These are phyloP conservation scores for Adelges cooleyi DNA, from an alignment of 1,140 invertebrate genomes.

Conservation along the genomic window DNA sequence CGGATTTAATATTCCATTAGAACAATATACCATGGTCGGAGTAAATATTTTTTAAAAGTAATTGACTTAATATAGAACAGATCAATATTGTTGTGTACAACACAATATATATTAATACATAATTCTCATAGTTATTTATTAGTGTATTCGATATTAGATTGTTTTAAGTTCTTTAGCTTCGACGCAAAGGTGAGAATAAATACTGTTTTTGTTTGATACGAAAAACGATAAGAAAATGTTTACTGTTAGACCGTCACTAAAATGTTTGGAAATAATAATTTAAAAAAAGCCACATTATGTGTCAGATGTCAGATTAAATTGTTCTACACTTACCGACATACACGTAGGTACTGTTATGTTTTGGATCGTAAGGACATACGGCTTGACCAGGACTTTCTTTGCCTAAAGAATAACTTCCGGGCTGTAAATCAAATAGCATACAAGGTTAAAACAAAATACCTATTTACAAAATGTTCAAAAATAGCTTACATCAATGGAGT, in stretches of 20 bases:
- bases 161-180: too few species aligned
- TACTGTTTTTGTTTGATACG: too few species aligned
- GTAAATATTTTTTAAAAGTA: too few species aligned
- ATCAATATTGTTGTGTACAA: too few species aligned
- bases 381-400: conserved; percentile 70
- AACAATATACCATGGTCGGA: too few species aligned
- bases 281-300: background rate
- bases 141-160: too few species aligned
- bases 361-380: conserved; percentile 81
- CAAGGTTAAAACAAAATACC: background rate
- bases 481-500: conserved; percentile 46
- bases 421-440: conserved; percentile 30
- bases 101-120: too few species aligned
- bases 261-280: background rate
- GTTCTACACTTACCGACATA: conserved; percentile 43
- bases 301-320: background rate
- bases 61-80: too few species aligned
- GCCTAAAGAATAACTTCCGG: conserved; percentile 36
- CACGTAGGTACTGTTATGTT: conserved; percentile 84
- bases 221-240: background rate
- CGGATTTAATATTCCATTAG: too few species aligned
- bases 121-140: too few species aligned
- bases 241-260: background rate
- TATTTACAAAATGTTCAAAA: background rate
- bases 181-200: too few species aligned